These are phyloP conservation scores for Popillia japonica DNA, from an alignment of 1,140 invertebrate genomes.

Conservation along the genomic window DNA sequence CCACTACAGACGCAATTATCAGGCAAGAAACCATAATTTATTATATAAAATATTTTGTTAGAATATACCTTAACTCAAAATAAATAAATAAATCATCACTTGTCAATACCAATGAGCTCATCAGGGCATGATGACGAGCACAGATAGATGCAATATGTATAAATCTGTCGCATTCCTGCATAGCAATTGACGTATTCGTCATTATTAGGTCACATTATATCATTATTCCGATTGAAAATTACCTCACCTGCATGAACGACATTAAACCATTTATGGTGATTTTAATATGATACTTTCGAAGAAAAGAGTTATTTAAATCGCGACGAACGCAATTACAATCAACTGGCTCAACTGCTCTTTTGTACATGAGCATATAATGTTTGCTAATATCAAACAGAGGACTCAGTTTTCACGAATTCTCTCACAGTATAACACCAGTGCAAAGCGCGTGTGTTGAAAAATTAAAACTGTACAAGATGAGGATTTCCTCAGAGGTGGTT, in stretches of 20 bases:
- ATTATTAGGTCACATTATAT: slow-evolving; percentile 16
- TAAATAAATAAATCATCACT: not conserved
- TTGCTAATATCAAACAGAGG: too few species aligned
- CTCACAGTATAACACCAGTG: not conserved
- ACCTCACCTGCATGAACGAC: slow-evolving; percentile 17
- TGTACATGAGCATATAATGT: too few species aligned
- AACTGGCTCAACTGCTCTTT: not conserved
- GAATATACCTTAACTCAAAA: too few species aligned
- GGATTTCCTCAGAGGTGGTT: slow-evolving; percentile 2
- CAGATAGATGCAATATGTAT: not conserved
- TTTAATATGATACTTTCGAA: not conserved
- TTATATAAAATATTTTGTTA: too few species aligned
- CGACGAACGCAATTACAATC: not conserved
- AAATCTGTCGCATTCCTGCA: not conserved
- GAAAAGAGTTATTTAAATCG: slow-evolving; percentile 1
- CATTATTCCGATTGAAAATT: slow-evolving; percentile 24
- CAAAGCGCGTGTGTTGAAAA: too few species aligned
- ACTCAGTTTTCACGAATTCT: not conserved
- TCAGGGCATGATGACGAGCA: not conserved
- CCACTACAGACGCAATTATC: too few species aligned
- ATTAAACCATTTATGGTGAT: slow-evolving; percentile 22
- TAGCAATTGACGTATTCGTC: not conserved
- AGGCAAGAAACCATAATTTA: too few species aligned
- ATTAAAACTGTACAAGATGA: not conserved
- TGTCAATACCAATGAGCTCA: too few species aligned